Evolutionary conservation across 2,113 vertebrate species (phyloP), one percentile per base, ranked within the genome.

Genomic region (Coptodon bakossiorum): DNA sequence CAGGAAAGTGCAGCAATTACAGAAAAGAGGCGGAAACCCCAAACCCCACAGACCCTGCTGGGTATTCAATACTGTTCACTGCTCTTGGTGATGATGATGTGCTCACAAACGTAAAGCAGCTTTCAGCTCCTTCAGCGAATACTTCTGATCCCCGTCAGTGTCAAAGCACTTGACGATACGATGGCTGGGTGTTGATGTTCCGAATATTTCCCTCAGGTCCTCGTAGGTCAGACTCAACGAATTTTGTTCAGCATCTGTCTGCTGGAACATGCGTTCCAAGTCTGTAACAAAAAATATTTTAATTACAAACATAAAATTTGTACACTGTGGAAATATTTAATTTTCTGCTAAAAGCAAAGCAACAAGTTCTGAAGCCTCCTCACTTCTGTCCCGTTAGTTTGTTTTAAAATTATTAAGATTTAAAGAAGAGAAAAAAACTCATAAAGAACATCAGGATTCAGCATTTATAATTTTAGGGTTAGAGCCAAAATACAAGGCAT

Each of bases 1-100:
- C 89, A 88, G 82, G 88, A 91, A 95, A 93, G 92, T 95, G 94
- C 94, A 94, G 93, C 92, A 94, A 86, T 89, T 88, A 85, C 89
- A 85, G 81, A 85, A 87, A 88, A 81, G 57, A 71, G 86, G 31
- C 3, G 3, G 34, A 82, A 88, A 81, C 40, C 80, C 82, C 53
- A 6, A 83, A 38, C 59, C 34, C 54, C 56, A 43, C 81, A 80
- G 84, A 85, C 87, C 89, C 81, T 4, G 43, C 83, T 81, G 90
- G 86, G 86, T 76, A n/a, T 91, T 88, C 91, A 92, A 94, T 91
- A 92, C 85, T 91, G 91, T 94, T 90, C 89, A 81, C 89, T 82
- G 90, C 91, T 14, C 80, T 89, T 76, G 24, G 52, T 27, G 63
- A 86, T 27, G 4, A 29, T 36, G 4, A 29, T 40, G 56, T 53